These are phyloP conservation scores for Bubo scandiacus DNA, from an alignment of 2,113 vertebrate species.

Conservation along the genomic window DNA sequence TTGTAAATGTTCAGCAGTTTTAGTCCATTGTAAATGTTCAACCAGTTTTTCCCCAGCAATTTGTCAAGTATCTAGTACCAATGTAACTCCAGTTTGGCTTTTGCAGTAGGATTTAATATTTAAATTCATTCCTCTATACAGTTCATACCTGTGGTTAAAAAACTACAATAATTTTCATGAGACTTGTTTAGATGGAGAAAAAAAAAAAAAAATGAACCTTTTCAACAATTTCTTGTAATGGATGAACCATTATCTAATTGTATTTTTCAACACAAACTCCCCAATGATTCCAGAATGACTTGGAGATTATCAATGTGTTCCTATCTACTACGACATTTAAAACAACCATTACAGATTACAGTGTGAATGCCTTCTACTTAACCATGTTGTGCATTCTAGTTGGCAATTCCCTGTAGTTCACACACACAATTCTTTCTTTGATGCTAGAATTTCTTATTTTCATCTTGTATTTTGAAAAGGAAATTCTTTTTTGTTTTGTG, in stretches of 20 bases:
- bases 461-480: not conserved
- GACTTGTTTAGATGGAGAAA: not conserved
- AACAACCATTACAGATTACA: not conserved
- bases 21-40: not conserved
- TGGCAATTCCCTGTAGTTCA: not conserved
- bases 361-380: not conserved
- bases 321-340: not conserved
- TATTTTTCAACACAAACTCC: not conserved
- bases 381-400: not conserved
- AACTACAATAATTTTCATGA: not conserved
- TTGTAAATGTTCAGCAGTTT: not conserved
- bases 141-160: not conserved
- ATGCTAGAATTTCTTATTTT: not conserved
- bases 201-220: not conserved
- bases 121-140: not conserved
- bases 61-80: not conserved
- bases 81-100: not conserved
- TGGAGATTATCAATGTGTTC: not conserved
- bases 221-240: not conserved
- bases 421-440: not conserved
- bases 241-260: not conserved
- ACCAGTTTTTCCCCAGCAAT: accelerated
- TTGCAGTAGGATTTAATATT: not conserved
- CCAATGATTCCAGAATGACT: not conserved
- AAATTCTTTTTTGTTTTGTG: not conserved